These are phyloP conservation scores for Sialia sialis DNA, from an alignment of 2,113 vertebrate species.

Conservation along the genomic window DNA sequence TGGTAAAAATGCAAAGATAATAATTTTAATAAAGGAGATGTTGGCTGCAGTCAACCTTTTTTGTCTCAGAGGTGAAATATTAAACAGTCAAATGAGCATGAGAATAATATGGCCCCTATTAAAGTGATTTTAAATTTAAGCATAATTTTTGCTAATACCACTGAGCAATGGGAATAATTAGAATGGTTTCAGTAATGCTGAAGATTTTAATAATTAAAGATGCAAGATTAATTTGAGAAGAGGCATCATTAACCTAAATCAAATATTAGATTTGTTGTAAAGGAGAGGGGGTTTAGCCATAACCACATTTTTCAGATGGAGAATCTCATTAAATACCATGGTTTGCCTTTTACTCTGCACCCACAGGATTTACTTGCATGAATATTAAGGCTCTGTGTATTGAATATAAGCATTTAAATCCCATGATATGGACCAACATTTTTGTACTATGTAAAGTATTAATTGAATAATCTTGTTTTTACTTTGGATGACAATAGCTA, in stretches of 20 bases:
- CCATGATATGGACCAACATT: conserved; percentile 5
- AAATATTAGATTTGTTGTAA: conserved; percentile 69
- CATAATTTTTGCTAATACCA: conserved; percentile 70
- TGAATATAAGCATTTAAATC: conserved; percentile 54
- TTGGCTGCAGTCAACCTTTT: conserved; percentile 53
- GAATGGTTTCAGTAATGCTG: conserved; percentile 62
- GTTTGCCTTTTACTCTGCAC: conserved; percentile 47
- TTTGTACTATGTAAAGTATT: conserved; percentile 39
- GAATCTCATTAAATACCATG: conserved; percentile 53
- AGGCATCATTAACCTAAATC: conserved; percentile 73
- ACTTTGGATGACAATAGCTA: neutral
- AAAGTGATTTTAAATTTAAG: conserved; percentile 74
- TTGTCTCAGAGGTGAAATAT: conserved; percentile 66
- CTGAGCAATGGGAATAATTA: conserved; percentile 74
- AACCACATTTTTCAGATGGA: conserved; percentile 38
- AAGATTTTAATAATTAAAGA: conserved; percentile 76
- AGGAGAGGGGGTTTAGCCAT: conserved; percentile 3
- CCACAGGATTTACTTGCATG: conserved; percentile 58
- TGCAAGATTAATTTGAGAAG: conserved; percentile 71
- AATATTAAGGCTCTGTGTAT: conserved; percentile 56
- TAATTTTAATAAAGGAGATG: conserved; percentile 63
- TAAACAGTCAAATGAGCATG: conserved; percentile 57
- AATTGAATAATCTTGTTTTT: conserved; percentile 46
- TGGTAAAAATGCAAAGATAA: conserved; percentile 54
- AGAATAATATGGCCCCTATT: conserved; percentile 56